phyloP scores from a whole-genome alignment of 2,113 vertebrate genomes.

The Vidua macroura region DNA sequence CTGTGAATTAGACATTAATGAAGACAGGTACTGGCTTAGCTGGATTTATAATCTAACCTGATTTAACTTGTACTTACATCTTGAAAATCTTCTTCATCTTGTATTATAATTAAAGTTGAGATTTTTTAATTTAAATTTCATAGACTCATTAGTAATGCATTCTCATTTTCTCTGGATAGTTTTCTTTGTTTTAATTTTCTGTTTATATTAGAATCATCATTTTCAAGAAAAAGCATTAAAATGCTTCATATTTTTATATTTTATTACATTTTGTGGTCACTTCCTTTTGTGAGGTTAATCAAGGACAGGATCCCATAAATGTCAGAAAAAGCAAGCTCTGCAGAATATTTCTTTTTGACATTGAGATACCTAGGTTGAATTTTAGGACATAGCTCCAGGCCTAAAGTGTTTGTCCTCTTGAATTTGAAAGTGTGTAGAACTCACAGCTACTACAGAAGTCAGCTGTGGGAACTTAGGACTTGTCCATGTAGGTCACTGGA shows the following conservation, averaged over 20 bases:
- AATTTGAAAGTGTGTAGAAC: neutral
- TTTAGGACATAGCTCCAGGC: neutral
- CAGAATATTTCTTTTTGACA: neutral
- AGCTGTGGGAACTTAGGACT: neutral
- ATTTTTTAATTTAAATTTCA: neutral
- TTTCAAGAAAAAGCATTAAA: neutral
- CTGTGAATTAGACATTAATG: neutral
- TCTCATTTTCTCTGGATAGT: neutral
- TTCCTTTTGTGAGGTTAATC: neutral
- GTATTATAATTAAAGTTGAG: neutral
- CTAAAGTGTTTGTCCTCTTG: neutral
- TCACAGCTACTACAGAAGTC: neutral
- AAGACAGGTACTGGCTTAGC: neutral
- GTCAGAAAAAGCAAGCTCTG: neutral
- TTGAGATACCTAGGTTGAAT: neutral
- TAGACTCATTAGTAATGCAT: neutral
- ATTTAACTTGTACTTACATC: neutral
- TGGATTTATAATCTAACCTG: neutral
- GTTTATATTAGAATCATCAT: neutral
- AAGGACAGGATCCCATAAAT: neutral
- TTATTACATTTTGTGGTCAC: neutral
- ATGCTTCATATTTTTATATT: slow-evolving; percentile 17
- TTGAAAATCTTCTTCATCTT: neutral
- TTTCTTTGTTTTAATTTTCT: neutral
- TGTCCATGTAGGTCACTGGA: neutral